Percentiles rank a stretch among this genome's conserved stretches.
Conservation (phyloP, 2,113 vertebrate species). For the Oxygymnocypris stewartii region DNA sequence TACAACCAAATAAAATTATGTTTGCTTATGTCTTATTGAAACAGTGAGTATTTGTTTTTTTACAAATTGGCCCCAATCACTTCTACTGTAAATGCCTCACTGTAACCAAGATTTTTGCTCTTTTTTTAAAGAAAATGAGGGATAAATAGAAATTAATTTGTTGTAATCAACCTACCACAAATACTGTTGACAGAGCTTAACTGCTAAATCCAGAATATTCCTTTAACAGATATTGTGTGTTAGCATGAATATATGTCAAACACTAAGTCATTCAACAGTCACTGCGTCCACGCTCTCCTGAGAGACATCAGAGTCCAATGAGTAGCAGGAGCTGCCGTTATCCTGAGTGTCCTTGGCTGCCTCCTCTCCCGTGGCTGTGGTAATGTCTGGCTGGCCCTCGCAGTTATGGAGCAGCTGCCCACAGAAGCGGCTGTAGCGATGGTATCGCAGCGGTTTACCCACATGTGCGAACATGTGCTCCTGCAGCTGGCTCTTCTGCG, state of each 20-base stretch:
- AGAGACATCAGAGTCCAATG: constrained; percentile 85
- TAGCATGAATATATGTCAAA: background rate
- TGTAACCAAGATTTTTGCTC: background rate
- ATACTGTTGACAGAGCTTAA: background rate
- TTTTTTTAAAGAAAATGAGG: background rate
- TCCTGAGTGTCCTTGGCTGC: constrained; percentile 77
- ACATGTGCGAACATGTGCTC: constrained; percentile 94
- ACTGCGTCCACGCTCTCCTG: constrained; percentile 86
- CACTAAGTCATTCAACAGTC: constrained; percentile 79
- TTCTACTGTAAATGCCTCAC: background rate
- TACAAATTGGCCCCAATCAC: background rate
- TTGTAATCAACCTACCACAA: background rate
- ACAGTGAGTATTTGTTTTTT: background rate
- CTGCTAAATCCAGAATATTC: background rate
- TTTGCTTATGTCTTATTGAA: background rate
- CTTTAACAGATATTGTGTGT: background rate
- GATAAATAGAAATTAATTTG: background rate
- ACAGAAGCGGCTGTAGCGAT: constrained; percentile 82
- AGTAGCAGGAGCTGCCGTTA: constrained; percentile 84
- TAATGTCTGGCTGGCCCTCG: constrained; percentile 67
- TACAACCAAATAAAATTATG: background rate
- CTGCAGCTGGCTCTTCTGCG: constrained; percentile 88
- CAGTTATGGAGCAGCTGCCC: constrained; percentile 77
- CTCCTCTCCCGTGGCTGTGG: constrained; percentile 67
- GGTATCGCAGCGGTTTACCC: constrained; percentile 81